phyloP scores from a whole-genome alignment of 64 coral and sea anemone genomes.

The Actinia tenebrosa region DNA sequence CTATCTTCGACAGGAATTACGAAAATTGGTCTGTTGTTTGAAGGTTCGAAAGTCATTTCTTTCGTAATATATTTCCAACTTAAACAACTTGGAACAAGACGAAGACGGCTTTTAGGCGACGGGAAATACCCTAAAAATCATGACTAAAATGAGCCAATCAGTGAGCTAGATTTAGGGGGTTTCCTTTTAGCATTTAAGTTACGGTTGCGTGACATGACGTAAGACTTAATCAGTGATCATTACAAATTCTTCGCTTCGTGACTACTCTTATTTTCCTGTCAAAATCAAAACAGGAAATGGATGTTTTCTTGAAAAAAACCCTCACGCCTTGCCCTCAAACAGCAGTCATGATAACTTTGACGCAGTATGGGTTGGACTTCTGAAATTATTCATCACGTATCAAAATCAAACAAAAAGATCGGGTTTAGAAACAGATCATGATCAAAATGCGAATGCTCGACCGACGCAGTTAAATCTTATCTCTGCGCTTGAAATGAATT shows the following conservation, averaged over 20 bases:
- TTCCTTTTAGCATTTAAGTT: background rate
- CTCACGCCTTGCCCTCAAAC: background rate
- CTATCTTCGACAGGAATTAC: background rate
- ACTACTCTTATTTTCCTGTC: background rate
- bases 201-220: constrained; percentile 9
- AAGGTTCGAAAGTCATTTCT: constrained; percentile 22
- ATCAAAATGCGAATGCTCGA: background rate
- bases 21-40: background rate
- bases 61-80: background rate
- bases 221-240: background rate
- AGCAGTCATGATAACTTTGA: background rate
- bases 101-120: background rate
- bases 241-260: background rate
- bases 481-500: constrained; percentile 14
- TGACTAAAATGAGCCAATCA: background rate
- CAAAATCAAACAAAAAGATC: background rate
- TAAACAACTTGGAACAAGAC: background rate
- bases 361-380: background rate
- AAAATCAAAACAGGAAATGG: background rate
- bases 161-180: background rate
- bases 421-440: background rate
- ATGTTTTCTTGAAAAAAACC: background rate
- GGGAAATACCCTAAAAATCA: constrained; percentile 19
- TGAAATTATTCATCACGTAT: background rate
- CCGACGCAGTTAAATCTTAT: background rate